A percentile compares a stretch with the other conserved stretches of the same genome.
These are phyloP conservation scores for Marronus borbonicus DNA, from an alignment of 2,888 invertebrate genomes.

Conservation along the genomic window DNA sequence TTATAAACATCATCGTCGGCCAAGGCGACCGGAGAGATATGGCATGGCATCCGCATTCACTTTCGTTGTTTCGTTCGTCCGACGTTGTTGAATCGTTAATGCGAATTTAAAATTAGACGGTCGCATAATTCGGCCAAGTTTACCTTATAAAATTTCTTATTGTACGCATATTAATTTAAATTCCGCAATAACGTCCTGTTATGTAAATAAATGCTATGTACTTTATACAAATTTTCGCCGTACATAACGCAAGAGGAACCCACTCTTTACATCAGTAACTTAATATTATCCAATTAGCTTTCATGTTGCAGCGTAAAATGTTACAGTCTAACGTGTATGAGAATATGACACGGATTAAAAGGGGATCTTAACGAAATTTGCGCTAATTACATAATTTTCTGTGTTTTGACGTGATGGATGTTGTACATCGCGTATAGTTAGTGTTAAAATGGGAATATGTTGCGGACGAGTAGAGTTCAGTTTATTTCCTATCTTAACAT, in stretches of 20 bases:
- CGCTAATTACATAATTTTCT: constrained; percentile 1
- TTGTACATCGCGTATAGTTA: too few relatives aligned
- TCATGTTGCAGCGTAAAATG: background rate
- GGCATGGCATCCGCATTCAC: background rate
- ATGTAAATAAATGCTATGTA: background rate
- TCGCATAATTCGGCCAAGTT: background rate
- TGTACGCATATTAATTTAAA: background rate
- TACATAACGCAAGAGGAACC: background rate
- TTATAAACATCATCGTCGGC: constrained; percentile 24
- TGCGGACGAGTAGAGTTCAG: too few relatives aligned
- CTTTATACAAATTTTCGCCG: constrained; percentile 3
- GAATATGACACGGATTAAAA: constrained; percentile 16
- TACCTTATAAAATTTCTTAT: background rate
- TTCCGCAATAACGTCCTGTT: background rate
- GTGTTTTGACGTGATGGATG: constrained; percentile 1
- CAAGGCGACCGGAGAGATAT: too few relatives aligned
- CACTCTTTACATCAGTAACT: background rate
- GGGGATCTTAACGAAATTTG: constrained; percentile 1
- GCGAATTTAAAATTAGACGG: constrained; percentile 24
- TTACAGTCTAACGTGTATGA: background rate
- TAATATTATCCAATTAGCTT: constrained; percentile 9
- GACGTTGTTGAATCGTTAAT: constrained; percentile 2
- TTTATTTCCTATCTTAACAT: too few relatives aligned
- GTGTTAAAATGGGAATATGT: too few relatives aligned
- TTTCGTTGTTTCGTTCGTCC: background rate